Evolutionary conservation across 2,888 invertebrate species (phyloP).

Genomic region (Nephrotoma appendiculata): DNA sequence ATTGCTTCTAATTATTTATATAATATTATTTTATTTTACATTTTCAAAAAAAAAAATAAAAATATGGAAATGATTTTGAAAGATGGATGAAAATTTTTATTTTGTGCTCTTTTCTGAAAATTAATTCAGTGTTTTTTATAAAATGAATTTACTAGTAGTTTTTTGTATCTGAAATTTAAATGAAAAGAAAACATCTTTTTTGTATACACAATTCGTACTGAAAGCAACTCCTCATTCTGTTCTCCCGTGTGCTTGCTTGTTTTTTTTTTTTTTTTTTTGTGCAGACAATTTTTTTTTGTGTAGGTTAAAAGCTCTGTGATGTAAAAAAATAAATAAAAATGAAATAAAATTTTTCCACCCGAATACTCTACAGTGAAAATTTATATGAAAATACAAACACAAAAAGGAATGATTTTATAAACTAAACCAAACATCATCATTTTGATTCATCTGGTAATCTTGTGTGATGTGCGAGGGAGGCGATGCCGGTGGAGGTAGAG

Average conservation of each 20-base stretch:
- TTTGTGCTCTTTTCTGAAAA: not conserved
- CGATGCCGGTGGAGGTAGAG: not conserved
- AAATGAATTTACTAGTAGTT: not conserved
- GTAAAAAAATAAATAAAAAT: not conserved
- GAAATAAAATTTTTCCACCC: not conserved
- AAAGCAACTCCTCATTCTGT: not conserved
- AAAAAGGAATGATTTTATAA: not conserved
- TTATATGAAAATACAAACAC: not conserved
- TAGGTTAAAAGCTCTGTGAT: not conserved
- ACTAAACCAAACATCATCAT: not conserved
- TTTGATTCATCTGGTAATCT: not conserved
- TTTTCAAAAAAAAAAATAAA: not conserved
- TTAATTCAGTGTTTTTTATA: not conserved
- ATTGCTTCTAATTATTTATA: not conserved
- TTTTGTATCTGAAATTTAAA: not conserved
- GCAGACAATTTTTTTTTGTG: not conserved
- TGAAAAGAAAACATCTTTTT: not conserved
- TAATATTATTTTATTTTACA: not conserved
- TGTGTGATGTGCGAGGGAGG: not conserved
- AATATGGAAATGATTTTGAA: not conserved
- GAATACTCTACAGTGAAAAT: not conserved
- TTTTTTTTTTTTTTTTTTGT: not conserved
- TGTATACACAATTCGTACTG: not conserved
- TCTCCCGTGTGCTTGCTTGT: not conserved
- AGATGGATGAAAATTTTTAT: not conserved